Evolutionary conservation across 2,888 invertebrate species (phyloP).

Genomic region (Orchestes rusci): DNA sequence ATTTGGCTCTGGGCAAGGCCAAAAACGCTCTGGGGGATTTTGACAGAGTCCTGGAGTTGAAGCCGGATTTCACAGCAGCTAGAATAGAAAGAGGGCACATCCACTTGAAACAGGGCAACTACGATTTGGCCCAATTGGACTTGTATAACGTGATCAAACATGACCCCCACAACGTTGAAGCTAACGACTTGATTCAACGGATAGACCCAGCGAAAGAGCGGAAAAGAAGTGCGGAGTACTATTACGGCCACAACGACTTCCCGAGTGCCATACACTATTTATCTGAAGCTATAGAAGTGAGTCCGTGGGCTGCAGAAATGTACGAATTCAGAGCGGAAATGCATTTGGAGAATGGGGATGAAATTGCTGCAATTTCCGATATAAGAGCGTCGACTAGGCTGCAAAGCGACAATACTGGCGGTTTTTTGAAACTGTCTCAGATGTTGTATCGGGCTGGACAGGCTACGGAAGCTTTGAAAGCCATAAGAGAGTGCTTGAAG

Average conservation of each 20-base stretch:
- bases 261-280: conserved; percentile 56
- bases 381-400: conserved; percentile 85
- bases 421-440: conserved; percentile 73
- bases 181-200: conserved; percentile 58
- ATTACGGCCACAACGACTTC: conserved; percentile 52
- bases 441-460: conserved; percentile 85
- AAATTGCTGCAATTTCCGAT: conserved; percentile 83
- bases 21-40: conserved; percentile 93
- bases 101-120: conserved; percentile 81
- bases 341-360: conserved; percentile 70
- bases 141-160: conserved; percentile 65
- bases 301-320: conserved; percentile 83
- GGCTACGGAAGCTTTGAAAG: conserved; percentile 81
- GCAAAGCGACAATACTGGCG: conserved; percentile 85
- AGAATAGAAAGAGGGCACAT: conserved; percentile 71
- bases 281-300: conserved; percentile 64
- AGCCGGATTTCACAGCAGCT: conserved; percentile 91
- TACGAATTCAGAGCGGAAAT: conserved; percentile 83
- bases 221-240: conserved; percentile 57
- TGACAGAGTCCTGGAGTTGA: conserved; percentile 83
- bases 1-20: conserved; percentile 91
- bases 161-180: conserved; percentile 75
- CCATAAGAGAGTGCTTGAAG: conserved; percentile 94
- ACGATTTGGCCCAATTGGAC: conserved; percentile 74
- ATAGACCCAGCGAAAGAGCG: conserved; percentile 58